Percentiles rank a stretch among this genome's conserved stretches.
These are phyloP conservation scores for Corynorhinus townsendii DNA, from an alignment of 2,113 vertebrate species.

Conservation along the genomic window DNA sequence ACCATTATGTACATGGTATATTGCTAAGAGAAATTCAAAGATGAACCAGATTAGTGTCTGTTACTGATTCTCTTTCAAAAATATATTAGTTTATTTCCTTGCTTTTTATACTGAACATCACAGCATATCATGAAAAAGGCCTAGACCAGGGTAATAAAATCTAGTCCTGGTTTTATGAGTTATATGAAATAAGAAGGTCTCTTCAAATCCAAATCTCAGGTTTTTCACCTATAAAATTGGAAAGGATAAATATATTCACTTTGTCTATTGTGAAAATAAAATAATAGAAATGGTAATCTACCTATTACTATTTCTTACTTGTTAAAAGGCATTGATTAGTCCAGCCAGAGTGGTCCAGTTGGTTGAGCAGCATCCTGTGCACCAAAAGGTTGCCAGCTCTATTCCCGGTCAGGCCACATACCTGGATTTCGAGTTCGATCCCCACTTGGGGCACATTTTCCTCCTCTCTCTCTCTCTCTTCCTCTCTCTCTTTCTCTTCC, in stretches of 20 bases:
- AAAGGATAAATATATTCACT: background rate
- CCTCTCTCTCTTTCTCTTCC: no score
- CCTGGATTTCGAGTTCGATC: no score
- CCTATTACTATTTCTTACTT: background rate
- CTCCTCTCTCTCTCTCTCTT: no score
- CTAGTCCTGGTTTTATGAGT: background rate
- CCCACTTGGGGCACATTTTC: no score
- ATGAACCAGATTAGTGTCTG: background rate
- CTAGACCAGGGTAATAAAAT: background rate
- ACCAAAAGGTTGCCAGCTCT: no score
- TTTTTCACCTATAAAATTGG: background rate
- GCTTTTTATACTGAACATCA: background rate
- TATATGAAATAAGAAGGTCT: background rate
- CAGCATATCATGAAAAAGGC: background rate
- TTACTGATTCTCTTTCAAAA: constrained; percentile 11
- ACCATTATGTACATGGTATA: background rate
- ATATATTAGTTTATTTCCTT: background rate
- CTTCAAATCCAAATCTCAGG: background rate
- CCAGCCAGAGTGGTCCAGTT: background rate
- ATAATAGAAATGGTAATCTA: background rate
- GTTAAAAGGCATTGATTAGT: background rate
- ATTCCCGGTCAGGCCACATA: no score
- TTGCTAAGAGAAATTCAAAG: background rate
- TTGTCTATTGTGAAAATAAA: background rate
- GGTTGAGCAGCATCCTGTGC: no score